These are phyloP conservation scores for Chironomus tepperi DNA, from an alignment of 1,140 invertebrate genomes.

Conservation along the genomic window DNA sequence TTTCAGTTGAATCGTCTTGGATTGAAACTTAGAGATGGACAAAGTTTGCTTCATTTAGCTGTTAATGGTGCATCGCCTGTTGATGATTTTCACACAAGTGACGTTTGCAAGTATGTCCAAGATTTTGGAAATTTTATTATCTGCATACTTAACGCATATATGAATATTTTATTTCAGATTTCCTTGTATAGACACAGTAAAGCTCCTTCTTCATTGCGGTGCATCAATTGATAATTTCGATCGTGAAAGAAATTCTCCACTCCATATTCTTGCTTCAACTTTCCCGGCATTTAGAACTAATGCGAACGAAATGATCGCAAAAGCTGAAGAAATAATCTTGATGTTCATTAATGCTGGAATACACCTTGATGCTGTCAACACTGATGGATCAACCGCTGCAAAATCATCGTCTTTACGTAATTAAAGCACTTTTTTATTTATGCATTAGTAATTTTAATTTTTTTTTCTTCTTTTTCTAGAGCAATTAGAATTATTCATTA, in stretches of 20 bases:
- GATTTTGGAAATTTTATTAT: neutral
- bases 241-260: conserved; percentile 66
- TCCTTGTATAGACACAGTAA: conserved; percentile 67
- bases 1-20: conserved; percentile 56
- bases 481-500: conserved; percentile 51
- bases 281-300: conserved; percentile 1
- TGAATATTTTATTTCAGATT: conserved; percentile 57
- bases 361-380: conserved; percentile 39
- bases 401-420: conserved; percentile 33
- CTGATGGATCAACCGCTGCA: conserved; percentile 35
- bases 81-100: conserved; percentile 85
- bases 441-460: neutral
- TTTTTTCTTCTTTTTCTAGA: conserved; percentile 26
- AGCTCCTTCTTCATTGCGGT: conserved; percentile 73
- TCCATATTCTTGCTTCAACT: conserved; percentile 74
- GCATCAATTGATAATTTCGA: conserved; percentile 77
- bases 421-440: conserved; percentile 16
- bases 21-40: conserved; percentile 56
- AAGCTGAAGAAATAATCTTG: conserved; percentile 33
- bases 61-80: conserved; percentile 76
- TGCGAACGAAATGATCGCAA: neutral
- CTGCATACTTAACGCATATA: no score
- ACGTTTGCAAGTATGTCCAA: conserved; percentile 65
- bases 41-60: conserved; percentile 74
- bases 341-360: conserved; percentile 36